Base-by-base conservation (phyloP, 2,797 vertebrate genomes). In the Falco biarmicus region DNA sequence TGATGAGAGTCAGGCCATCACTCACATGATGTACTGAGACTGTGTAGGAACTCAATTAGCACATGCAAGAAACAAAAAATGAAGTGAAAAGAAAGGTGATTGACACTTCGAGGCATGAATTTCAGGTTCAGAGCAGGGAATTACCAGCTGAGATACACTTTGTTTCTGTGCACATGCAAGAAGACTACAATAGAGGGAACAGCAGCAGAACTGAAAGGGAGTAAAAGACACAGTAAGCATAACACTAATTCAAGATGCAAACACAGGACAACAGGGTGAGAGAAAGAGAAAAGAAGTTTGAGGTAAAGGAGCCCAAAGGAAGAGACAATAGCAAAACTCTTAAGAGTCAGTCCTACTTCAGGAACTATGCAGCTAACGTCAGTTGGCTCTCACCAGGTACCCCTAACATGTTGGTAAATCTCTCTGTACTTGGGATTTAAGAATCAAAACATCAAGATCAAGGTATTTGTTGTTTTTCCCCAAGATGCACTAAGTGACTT, bases 281-380 rank as follows among this genome's bases (percentile, higher is more conserved):
- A 39, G 41, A 63, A 41, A 61, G 39, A 45, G 63, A 60, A 39
- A 66, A 37, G n/a, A 60, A 45, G 17, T 71, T 12, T 92, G 90
- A 93, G 81, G 71, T 89, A 87, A 92, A 93, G 54, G 59, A 91
- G 51, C 41, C 61, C 77, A 81, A 88, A 82, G 56, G 71, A 74
- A 95, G 60, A 90, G 26, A 79, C 43, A 70, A 68, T 4, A 83
- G 22, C 51, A 90, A 66, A 59, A 32, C 15, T 66, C 84, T 39
- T 26, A 25, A 88, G 54, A 70, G 66, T 1, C 4, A 75, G 71
- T 89, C 53, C 53, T 71, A 56, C 64, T 64, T 87, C 60, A 77
- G 81, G 79, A 92, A 85, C 77, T 53, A 83, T 56, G 54, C 9
- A 89, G 84, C 60, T 90, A n/a, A 32, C 24, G 37, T 50, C 84